Percentiles rank a stretch among this genome's conserved stretches.
Conservation (phyloP, 1,140 invertebrate genomes). For the Plectrocnemia conspersa region DNA sequence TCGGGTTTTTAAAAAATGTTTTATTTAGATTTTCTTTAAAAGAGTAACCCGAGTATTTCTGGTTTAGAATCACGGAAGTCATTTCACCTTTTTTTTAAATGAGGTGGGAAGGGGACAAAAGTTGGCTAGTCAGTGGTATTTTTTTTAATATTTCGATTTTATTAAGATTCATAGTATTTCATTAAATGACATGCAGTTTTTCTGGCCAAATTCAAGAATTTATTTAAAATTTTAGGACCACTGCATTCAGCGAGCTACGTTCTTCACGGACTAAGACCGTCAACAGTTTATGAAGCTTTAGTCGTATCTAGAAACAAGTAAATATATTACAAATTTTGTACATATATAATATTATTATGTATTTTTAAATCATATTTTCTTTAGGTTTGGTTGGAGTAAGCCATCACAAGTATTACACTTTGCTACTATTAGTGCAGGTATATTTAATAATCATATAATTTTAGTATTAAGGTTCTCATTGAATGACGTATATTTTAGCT, state of each 20-base stretch:
- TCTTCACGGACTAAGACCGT: slow-evolving; percentile 59
- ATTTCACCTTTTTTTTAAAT: too few relatives aligned
- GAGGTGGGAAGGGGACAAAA: too few relatives aligned
- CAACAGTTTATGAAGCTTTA: slow-evolving; percentile 64
- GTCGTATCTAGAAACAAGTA: slow-evolving; percentile 63
- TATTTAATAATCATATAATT: not conserved
- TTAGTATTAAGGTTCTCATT: not conserved
- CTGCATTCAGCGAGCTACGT: slow-evolving; percentile 64
- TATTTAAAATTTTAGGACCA: slow-evolving; percentile 47
- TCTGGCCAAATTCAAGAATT: not conserved
- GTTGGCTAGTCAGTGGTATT: too few relatives aligned
- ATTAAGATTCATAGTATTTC: too few relatives aligned
- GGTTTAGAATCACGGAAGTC: too few relatives aligned
- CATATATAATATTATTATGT: not conserved
- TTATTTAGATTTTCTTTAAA: too few relatives aligned
- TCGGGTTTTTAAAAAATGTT: too few relatives aligned
- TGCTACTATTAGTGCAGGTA: slow-evolving; percentile 22
- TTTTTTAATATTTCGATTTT: too few relatives aligned
- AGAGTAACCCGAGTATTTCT: too few relatives aligned
- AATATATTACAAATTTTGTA: not conserved
- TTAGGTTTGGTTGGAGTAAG: slow-evolving; percentile 34
- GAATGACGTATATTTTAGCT: slow-evolving; percentile 1
- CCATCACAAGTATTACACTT: slow-evolving; percentile 30
- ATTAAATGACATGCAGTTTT: too few relatives aligned
- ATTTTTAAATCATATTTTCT: slow-evolving; percentile 10